A percentile compares a stretch with the other conserved stretches of the same genome.
These are phyloP conservation scores for Acleris sparsana DNA, from an alignment of 2,888 invertebrate species.

Conservation along the genomic window DNA sequence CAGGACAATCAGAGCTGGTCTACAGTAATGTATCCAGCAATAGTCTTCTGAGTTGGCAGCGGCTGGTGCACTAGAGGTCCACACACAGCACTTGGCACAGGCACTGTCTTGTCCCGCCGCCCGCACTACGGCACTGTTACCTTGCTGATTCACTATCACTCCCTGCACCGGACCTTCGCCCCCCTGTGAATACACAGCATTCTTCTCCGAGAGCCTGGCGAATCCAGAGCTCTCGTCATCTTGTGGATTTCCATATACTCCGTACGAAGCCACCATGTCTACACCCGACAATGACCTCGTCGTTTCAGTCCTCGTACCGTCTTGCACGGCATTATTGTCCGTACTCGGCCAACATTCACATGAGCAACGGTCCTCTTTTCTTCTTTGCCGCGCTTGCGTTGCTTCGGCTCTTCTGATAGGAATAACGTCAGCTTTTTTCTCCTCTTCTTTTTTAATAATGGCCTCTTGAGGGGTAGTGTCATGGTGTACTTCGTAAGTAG, in stretches of 20 bases:
- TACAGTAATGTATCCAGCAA: conserved; percentile 81
- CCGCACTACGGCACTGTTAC: conserved; percentile 77
- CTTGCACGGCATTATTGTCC: conserved; percentile 70
- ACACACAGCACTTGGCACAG: conserved; percentile 70
- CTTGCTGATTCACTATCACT: conserved; percentile 81
- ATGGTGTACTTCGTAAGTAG: conserved; percentile 65
- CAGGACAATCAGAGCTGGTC: conserved; percentile 79
- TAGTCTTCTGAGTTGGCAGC: conserved; percentile 77
- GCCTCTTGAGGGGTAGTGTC: conserved; percentile 73
- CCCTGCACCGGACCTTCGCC: conserved; percentile 77
- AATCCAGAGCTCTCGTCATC: conserved; percentile 80
- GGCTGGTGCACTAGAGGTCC: conserved; percentile 58
- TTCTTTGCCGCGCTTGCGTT: conserved; percentile 66
- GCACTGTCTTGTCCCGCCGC: conserved; percentile 55
- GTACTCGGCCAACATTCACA: conserved; percentile 81
- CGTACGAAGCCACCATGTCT: conserved; percentile 81
- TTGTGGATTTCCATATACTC: conserved; percentile 78
- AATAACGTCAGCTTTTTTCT: conserved; percentile 68
- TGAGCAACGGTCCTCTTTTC: conserved; percentile 79
- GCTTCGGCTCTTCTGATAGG: conserved; percentile 68
- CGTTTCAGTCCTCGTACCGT: conserved; percentile 66
- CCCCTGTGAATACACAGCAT: conserved; percentile 68
- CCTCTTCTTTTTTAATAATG: conserved; percentile 79
- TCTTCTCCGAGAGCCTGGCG: conserved; percentile 71
- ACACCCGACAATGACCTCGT: conserved; percentile 77